phyloP scores from a whole-genome alignment of 2,113 vertebrate species.

The Lepisosteus osseus region DNA sequence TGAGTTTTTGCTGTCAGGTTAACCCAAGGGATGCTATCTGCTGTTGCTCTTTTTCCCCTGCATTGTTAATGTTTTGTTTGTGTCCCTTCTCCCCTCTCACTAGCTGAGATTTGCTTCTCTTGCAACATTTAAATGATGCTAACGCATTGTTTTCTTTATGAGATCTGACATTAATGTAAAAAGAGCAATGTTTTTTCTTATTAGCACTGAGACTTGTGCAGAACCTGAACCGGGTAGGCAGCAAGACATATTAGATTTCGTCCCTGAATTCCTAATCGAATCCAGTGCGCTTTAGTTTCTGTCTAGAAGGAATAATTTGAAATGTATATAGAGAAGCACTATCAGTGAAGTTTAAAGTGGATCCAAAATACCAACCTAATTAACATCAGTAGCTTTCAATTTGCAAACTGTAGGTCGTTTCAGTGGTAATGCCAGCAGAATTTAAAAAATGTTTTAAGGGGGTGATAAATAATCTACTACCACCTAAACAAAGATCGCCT shows the following conservation, averaged over 20 bases:
- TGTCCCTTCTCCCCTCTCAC: background rate
- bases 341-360: background rate
- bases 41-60: background rate
- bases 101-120: background rate
- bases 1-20: slow-evolving; percentile 32
- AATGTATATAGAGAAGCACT: background rate
- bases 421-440: no score
- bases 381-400: background rate
- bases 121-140: slow-evolving; percentile 28
- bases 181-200: slow-evolving; percentile 54
- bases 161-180: slow-evolving; percentile 58
- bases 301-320: background rate
- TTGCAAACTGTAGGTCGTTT: no score
- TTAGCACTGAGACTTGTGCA: slow-evolving; percentile 41
- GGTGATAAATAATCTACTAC: no score
- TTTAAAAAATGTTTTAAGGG: no score
- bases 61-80: slow-evolving; percentile 2
- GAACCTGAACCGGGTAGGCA: background rate
- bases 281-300: slow-evolving; percentile 6
- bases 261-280: slow-evolving; percentile 19
- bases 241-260: slow-evolving; percentile 5
- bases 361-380: background rate
- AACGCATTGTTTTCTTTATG: slow-evolving; percentile 53
- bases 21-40: slow-evolving; percentile 14
- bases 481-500: no score